These are phyloP conservation scores for Epirrita christyi DNA, from an alignment of 2,888 invertebrate species.

Conservation along the genomic window DNA sequence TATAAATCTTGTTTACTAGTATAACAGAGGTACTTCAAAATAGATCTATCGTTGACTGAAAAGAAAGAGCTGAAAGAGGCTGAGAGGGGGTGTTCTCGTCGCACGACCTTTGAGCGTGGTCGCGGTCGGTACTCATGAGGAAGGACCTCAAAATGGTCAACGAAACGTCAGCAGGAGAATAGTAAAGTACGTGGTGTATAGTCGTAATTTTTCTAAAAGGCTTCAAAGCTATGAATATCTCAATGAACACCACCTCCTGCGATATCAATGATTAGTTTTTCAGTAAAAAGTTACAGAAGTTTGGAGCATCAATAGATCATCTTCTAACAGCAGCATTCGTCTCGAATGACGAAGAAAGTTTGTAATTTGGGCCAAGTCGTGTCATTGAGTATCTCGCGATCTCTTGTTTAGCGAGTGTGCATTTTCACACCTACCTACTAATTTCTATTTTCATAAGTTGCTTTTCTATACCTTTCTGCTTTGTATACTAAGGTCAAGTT, in stretches of 20 bases:
- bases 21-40: not conserved
- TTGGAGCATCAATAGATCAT: not conserved
- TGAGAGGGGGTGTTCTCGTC: too few species aligned
- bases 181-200: too few species aligned
- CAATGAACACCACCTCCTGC: too few species aligned
- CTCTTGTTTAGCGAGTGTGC: not conserved
- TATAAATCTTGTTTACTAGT: slow-evolving; percentile 25
- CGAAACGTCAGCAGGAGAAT: too few species aligned
- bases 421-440: slow-evolving; percentile 13
- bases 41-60: not conserved
- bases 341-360: not conserved
- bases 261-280: too few species aligned
- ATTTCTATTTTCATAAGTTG: slow-evolving; percentile 27
- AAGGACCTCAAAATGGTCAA: too few species aligned
- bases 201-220: too few species aligned
- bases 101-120: too few species aligned
- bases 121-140: too few species aligned
- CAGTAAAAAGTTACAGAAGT: not conserved
- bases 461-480: not conserved
- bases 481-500: too few species aligned
- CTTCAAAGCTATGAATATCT: too few species aligned
- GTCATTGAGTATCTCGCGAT: not conserved
- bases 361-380: not conserved
- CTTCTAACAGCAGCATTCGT: not conserved
- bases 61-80: too few species aligned